Evolutionary conservation across 2,113 vertebrate species (phyloP).

Genomic region (Halcyon malimbica): DNA sequence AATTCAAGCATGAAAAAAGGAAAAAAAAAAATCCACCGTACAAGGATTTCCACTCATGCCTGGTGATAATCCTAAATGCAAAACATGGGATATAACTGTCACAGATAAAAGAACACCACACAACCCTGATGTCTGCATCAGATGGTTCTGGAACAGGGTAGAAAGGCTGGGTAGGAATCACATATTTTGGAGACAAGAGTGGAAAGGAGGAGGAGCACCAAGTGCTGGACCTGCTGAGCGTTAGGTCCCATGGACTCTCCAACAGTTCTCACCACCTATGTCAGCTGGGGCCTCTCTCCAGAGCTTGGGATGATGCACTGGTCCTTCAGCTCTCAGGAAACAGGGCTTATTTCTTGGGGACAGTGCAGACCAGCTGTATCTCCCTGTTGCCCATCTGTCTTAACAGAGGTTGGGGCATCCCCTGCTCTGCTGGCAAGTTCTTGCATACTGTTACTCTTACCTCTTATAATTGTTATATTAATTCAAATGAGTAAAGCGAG

Average conservation of each 20-base stretch:
- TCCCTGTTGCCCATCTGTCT: neutral
- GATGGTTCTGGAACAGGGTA: neutral
- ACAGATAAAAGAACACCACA: neutral
- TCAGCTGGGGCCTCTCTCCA: neutral
- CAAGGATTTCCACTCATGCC: conserved; percentile 16
- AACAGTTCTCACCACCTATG: fast-evolving
- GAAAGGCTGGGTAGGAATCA: fast-evolving
- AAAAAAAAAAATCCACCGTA: neutral
- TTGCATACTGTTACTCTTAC: neutral
- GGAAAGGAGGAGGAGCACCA: neutral
- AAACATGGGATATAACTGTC: fast-evolving
- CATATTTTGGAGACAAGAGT: neutral
- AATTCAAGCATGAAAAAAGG: neutral
- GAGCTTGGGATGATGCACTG: neutral
- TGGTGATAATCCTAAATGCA: neutral
- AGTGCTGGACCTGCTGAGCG: neutral
- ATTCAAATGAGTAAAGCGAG: neutral
- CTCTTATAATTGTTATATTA: neutral
- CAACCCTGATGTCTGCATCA: fast-evolving
- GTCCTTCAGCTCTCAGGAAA: neutral
- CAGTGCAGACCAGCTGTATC: neutral
- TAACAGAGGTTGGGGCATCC: neutral
- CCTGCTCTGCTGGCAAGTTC: neutral
- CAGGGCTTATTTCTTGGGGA: neutral
- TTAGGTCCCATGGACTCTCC: fast-evolving